Base-by-base conservation (phyloP, 2,113 vertebrate species). In the Chamaetylas fuelleborni region DNA sequence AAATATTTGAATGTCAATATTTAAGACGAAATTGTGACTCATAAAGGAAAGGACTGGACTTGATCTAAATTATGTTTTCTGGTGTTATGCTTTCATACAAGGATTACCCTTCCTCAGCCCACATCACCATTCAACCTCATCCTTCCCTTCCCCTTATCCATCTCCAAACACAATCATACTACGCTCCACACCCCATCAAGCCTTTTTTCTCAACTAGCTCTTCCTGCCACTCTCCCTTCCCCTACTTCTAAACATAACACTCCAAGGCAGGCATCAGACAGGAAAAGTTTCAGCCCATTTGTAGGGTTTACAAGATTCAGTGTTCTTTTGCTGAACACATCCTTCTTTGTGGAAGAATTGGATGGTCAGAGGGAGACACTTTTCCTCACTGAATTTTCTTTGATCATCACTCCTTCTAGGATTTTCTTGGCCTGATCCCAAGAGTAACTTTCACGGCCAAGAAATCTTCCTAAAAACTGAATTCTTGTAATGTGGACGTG, bases 401-500 rank as follows among this genome's bases (percentile, higher is more conserved):
- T 74, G 23, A 33, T 53, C n/a, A 40, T 64, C 0, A 0, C 31
- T 66, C 53, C 53, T 79, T 73, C 71, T 12, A 88, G 29, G 38
- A 58, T 86, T 85, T 80, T 54, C 38, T 38, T 81, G 66, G 79
- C 50, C 54, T 51, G 23, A 80, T 11, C 51, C 11, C 62, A 82
- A 31, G 8, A 57, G 5, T 20, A 69, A 92, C 3, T 42, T 77
- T 8, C 19, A 2, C 8, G 92, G 58, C 62, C 67, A 90, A 70
- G 54, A 88, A 83, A 73, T 61, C 26, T 77, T 42, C 42, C 67
- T 50, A 9, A 38, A 12, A 80, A 33, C 15, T 7, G 42, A 84
- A 36, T 70, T 84, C 24, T 64, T 51, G 23, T 15, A 15, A 38
- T 0, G 5, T 2, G 2, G n/a, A 10, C 22, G 3, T 9, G 15